Evolutionary conservation across 2,888 invertebrate genomes (phyloP), one percentile per base, ranked within the genome.

Genomic region (Heliconius ethilla): DNA sequence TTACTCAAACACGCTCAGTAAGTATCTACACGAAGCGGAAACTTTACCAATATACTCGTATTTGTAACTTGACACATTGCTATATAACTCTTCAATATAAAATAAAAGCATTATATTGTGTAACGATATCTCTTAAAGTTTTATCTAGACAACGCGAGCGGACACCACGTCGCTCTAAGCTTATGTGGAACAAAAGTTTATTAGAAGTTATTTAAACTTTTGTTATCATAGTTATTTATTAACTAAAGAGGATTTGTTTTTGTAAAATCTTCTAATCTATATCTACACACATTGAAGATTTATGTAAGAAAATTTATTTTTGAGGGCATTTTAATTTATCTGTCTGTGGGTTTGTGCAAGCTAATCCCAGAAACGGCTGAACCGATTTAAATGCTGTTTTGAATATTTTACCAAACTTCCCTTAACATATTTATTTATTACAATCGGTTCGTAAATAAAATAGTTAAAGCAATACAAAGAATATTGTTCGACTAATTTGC

Each of bases 51-150:
- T 40, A 40, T 69, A 33, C 33, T 33, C 33, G 33, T 33, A 40
- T 45, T 69, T 69, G 40, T 69, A 25, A 40, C 40, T 15, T 25
- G 25, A 40, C 25, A 69, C 25, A n/a, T 69, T n/a, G 13, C n/a
- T 11, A 40, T 40, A 67, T n/a, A 22, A 67, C n/a, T 37, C 37
- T 69, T 40, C 69, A 25, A 40, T 40, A 69, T 69, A 69, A 40
- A 40, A 25, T 69, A 69, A 69, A 18, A 69, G 25, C 40, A 25
- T 69, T 40, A 69, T 69, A 69, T 69, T 45, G 25, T 25, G 40
- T 69, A 69, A 25, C 69, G 15, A 27, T 69, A 69, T 69, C 69
- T 27, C 25, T 15, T 69, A 67, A 40, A 69, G 40, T 69, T 69
- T 69, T 40, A 69, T 69, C 69, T 45, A 18, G 40, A 69, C 69